Base-by-base conservation (phyloP, 1,140 invertebrate genomes). In the Trachelipus rathkii region DNA sequence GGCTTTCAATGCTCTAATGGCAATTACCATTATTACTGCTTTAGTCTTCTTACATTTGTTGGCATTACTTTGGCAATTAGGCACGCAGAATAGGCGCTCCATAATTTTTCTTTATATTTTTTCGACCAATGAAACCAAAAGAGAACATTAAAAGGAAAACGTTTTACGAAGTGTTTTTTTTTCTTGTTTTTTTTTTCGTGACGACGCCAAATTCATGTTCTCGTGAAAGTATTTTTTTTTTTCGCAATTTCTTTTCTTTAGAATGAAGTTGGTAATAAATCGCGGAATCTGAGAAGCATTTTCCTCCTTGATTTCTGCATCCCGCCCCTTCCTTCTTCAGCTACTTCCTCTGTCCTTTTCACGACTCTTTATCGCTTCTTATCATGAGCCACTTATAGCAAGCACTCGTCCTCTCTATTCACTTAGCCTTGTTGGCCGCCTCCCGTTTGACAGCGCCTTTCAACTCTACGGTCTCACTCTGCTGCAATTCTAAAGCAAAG, bases 311-410 rank as follows among this genome's bases (percentile, higher is more conserved):
- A 15, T 60, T 60, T 19, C 19, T 13, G 11, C 50, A 15, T 19
- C 50, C 50, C 50, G 50, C 50, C 50, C 50, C 50, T 60, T 60
- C 50, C 50, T 60, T 19, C 50, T 60, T 60, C 50, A 60, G 50
- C 50, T 60, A 60, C 50, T 60, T 60, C 50, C 50, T 60, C 50
- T 60, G 50, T 60, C 50, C 50, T 60, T n/a, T 60, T 60, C 50
- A 60, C 19, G 50, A 60, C 50, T 33, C 33, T 60, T 60, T 60
- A 60, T 60, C 50, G 50, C 50, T 60, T 60, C 50, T 60, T 60
- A 60, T 60, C 50, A 19, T 60, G 50, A 60, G 50, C 50, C 50
- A 60, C 50, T 60, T 60, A 60, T 60, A 60, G 50, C 50, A 15
- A 60, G 50, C 50, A 13, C 19, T 60, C 50, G 50, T 60, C 50